Evolutionary conservation across 2,888 invertebrate genomes (phyloP), one percentile per base, ranked within the genome.

Genomic region (Anarsia innoxiella): DNA sequence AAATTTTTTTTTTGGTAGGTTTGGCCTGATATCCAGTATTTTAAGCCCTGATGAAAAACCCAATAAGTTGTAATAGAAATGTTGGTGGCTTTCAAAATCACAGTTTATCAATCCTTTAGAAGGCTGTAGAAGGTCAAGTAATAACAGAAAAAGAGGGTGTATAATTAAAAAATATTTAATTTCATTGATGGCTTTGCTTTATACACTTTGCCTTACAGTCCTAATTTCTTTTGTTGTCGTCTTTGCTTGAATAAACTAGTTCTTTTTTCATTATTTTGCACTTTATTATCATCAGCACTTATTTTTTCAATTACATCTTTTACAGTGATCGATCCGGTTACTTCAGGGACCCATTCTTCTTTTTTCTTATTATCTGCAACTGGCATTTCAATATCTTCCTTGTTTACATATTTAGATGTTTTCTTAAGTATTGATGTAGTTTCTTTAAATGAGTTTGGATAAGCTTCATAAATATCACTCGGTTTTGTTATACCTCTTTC

Each of bases 241-340:
- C 59, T 70, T 49, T 72, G 70, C 47, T 80, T 83, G 44, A 82
- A 84, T 33, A 84, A 52, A 53, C 83, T 84, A 30, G 82, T 80
- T 45, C 75, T 65, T 25, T 48, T 59, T 29, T 52, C 59, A 36
- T 32, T 45, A 40, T 59, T 49, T 19, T 53, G 23, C 30, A 51
- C 57, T 23, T 50, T 59, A 41, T 14, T 23, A 49, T 45, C 42
- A 44, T 46, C 27, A 12, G 35, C 34, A 35, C 48, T 50, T 9
- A 32, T 39, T 40, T 65, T 78, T 50, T 83, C 83, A 19, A 60
- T 44, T 27, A 83, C 53, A 64, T 83, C 80, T 44, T 69, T 72
- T 8, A 82, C 36, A 13, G 71, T 46, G 46, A 82, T 76, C 26
- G 62, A 60, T 35, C 12, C 13, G 43, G 48, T 55, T 34, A 55